phyloP scores from a whole-genome alignment of 2,113 vertebrate species.

The Megaleporinus macrocephalus region DNA sequence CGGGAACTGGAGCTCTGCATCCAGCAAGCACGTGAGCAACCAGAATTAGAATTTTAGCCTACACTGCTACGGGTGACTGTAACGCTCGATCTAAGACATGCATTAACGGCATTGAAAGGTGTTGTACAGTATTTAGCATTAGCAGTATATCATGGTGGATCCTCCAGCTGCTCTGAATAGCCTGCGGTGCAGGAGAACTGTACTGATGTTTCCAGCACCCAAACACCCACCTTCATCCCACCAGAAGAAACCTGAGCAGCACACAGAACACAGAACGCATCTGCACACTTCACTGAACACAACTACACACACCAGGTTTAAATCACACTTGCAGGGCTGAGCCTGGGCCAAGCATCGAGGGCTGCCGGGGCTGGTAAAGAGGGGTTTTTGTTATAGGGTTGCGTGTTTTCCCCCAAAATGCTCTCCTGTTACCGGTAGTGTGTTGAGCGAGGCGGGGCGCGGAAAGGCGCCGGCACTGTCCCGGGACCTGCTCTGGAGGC shows the following conservation, averaged over 20 bases:
- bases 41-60: too few relatives aligned
- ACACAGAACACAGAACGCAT: constrained; percentile 67
- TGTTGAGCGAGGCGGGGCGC: constrained; percentile 58
- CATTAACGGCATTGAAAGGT: too few relatives aligned
- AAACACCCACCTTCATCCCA: constrained; percentile 54
- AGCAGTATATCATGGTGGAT: too few relatives aligned
- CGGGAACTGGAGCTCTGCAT: too few relatives aligned
- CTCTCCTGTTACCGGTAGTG: constrained; percentile 69
- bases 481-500: constrained; percentile 56
- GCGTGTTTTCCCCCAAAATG: constrained; percentile 58
- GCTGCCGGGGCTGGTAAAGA: constrained; percentile 62
- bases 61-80: too few relatives aligned
- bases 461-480: constrained; percentile 61
- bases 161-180: too few relatives aligned
- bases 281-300: constrained; percentile 65
- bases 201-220: constrained; percentile 39
- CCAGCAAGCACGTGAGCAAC: too few relatives aligned
- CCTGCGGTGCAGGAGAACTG: constrained; percentile 13
- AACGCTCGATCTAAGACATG: too few relatives aligned
- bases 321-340: constrained; percentile 75
- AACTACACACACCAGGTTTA: constrained; percentile 64
- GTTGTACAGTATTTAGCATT: too few relatives aligned
- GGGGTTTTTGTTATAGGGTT: constrained; percentile 69
- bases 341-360: constrained; percentile 66
- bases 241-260: constrained; percentile 50